Base-by-base conservation (phyloP, 2,888 invertebrate species). In the Alentia gelatinosa region DNA sequence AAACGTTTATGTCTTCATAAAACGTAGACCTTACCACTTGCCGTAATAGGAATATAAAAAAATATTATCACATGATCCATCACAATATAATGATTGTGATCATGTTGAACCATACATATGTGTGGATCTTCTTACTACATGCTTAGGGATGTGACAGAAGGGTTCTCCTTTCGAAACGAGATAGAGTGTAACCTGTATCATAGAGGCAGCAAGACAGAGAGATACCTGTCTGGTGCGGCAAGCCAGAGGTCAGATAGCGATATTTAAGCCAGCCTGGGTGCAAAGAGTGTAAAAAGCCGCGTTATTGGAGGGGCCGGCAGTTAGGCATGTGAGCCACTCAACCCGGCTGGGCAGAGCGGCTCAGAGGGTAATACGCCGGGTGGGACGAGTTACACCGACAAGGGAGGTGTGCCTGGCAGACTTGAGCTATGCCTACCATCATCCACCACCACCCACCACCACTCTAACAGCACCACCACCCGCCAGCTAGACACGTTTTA, bases 351-450 rank as follows among this genome's bases (percentile, higher is more conserved):
- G 79, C 56, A n/a, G 12, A 79, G 79, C 79, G 35, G 79, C 35
- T 79, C 79, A 37, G 79, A 26, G 39, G 35, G 39, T 39, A 39
- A 39, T 79, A 39, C 9, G 26, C 37, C 37, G 79, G 79, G 79
- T 35, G 79, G 39, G 79, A 39, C 26, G 37, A 23, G 74, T 12
- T 30, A 23, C 37, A 39, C 26, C 4, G 0, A 39, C n/a, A 15
- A 15, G 15, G 12, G 79, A 79, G 79, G 79, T 37, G 79, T 7
- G 37, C 35, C 1, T 35, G 79, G 37, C 37, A 39, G 79, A 23
- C 79, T 79, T n/a, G 79, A 39, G 79, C 19, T 19, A 79, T 39
- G 26, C 37, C 39, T 79, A 23, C 79, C 79, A 79, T 79, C 79
- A 35, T 23, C 79, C 39, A 15, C 79, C 37, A 79, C 39, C 79